Conservation (phyloP, 2,797 vertebrate species). For the Scyliorhinus canicula region DNA sequence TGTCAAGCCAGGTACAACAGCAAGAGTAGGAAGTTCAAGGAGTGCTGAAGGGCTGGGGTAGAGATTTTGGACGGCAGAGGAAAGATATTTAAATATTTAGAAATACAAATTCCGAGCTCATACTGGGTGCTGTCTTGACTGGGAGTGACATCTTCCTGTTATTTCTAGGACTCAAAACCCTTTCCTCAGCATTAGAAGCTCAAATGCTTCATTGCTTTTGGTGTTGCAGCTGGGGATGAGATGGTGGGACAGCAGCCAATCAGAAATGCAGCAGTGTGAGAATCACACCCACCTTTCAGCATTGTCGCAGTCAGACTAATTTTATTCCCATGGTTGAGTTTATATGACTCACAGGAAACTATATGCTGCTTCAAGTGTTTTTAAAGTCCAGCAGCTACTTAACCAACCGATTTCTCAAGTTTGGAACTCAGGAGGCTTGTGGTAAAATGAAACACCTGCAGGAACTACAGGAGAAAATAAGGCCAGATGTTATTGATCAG, state of each 20-base stretch:
- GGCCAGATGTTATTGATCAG: conserved; percentile 3
- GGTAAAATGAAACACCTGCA: not conserved
- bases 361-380: not conserved
- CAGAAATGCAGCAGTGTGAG: conserved; percentile 11
- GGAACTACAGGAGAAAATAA: not conserved
- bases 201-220: not conserved
- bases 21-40: not conserved
- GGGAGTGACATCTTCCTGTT: not conserved
- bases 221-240: not conserved
- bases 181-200: not conserved
- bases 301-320: not conserved
- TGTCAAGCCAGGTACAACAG: not conserved
- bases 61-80: not conserved
- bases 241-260: not conserved
- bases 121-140: not conserved
- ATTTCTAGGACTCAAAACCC: not conserved
- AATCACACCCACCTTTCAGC: not conserved
- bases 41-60: not conserved
- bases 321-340: not conserved
- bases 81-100: not conserved
- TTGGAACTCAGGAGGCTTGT: not conserved
- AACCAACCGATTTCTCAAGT: not conserved
- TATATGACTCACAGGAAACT: not conserved
- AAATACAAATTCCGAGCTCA: not conserved
- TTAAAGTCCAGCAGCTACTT: not conserved